Conservation (phyloP, 2,113 vertebrate genomes). For the Illadopsis cleaveri region DNA sequence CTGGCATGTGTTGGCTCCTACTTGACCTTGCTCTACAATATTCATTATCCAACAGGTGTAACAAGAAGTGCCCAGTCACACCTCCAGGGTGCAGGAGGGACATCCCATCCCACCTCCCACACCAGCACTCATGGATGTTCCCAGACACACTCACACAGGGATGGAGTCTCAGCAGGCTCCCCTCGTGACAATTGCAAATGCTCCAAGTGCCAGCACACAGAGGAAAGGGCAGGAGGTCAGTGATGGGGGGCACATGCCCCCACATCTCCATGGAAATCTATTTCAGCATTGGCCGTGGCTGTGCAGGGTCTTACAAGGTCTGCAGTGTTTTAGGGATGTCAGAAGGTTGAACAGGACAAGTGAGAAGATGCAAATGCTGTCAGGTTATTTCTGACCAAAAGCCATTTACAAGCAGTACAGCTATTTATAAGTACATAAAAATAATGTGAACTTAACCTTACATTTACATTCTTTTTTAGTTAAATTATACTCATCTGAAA, state of each 20-base stretch:
- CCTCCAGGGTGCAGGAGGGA: neutral
- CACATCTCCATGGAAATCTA: neutral
- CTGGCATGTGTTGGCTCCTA: neutral
- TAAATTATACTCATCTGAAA: neutral
- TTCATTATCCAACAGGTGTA: neutral
- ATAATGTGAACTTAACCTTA: neutral
- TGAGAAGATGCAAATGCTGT: neutral
- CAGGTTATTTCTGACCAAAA: neutral
- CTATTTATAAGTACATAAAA: neutral
- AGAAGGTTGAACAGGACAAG: neutral
- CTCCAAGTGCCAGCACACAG: neutral
- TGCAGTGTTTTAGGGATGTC: neutral
- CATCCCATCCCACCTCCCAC: neutral
- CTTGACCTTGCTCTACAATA: neutral
- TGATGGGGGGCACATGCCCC: accelerated
- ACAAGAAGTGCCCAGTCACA: neutral
- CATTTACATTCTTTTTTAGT: neutral
- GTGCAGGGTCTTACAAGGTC: neutral
- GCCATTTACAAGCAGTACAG: neutral
- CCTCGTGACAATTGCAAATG: neutral
- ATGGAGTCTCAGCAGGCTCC: neutral
- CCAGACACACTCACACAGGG: neutral
- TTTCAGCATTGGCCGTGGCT: neutral
- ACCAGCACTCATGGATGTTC: neutral
- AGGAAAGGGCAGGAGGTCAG: neutral